Evolutionary conservation across 2,113 vertebrate species (phyloP).

Genomic region (Willisornis vidua): DNA sequence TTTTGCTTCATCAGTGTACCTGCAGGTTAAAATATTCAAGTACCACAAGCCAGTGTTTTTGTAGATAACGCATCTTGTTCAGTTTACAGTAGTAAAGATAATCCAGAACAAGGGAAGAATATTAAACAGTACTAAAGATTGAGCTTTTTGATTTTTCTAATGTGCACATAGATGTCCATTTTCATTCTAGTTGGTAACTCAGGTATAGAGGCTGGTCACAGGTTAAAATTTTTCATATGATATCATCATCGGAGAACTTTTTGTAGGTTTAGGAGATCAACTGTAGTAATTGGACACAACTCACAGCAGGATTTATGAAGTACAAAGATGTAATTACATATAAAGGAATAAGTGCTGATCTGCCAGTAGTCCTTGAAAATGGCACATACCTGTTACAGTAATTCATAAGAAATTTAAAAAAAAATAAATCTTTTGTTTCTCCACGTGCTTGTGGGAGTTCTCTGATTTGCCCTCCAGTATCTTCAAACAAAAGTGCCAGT

Average conservation of each 20-base stretch:
- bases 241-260: not conserved
- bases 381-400: not conserved
- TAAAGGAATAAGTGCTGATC: not conserved
- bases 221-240: not conserved
- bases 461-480: not conserved
- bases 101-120: not conserved
- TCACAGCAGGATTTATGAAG: not conserved
- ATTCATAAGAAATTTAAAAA: not conserved
- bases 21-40: not conserved
- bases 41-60: not conserved
- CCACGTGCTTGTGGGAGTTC: not conserved
- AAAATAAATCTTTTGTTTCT: not conserved
- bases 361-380: not conserved
- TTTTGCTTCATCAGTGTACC: not conserved
- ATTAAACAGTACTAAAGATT: not conserved
- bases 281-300: not conserved
- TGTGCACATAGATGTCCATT: fast-evolving
- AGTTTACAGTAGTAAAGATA: not conserved
- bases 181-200: not conserved
- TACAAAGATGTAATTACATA: not conserved
- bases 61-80: not conserved
- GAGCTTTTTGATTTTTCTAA: not conserved
- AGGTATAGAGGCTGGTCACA: not conserved
- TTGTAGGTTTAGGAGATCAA: not conserved
- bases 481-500: not conserved